These are phyloP conservation scores for Trichopria drosophilae DNA, from an alignment of 2,888 invertebrate species.

Conservation along the genomic window DNA sequence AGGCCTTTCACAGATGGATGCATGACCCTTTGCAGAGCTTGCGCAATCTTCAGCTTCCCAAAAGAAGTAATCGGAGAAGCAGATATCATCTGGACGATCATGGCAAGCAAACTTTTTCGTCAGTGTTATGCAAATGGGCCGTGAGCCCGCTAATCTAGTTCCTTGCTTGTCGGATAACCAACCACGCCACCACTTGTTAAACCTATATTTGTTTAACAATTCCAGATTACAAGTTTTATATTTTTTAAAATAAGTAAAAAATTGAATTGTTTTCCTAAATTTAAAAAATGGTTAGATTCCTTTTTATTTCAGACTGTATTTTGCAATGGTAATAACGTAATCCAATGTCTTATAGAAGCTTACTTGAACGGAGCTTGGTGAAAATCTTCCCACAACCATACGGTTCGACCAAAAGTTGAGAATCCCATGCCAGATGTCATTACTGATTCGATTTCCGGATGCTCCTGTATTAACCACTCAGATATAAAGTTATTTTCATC, in stretches of 20 bases:
- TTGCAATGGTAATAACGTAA: no score
- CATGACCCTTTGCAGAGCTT: constrained; percentile 52
- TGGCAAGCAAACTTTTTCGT: constrained; percentile 56
- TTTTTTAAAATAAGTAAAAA: constrained; percentile 8
- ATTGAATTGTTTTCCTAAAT: constrained; percentile 7
- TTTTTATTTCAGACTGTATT: not conserved
- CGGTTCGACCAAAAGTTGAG: constrained; percentile 48
- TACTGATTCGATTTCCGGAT: constrained; percentile 53
- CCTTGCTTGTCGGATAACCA: constrained; percentile 45
- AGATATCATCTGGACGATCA: constrained; percentile 46
- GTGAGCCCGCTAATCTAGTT: constrained; percentile 40
- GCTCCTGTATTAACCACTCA: constrained; percentile 57
- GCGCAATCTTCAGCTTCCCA: constrained; percentile 61
- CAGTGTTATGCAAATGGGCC: constrained; percentile 56
- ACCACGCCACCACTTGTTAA: constrained; percentile 61
- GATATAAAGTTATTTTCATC: constrained; percentile 64
- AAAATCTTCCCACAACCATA: constrained; percentile 61
- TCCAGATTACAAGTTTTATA: no score
- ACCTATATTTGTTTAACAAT: no score
- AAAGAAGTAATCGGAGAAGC: constrained; percentile 59
- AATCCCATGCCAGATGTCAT: constrained; percentile 61
- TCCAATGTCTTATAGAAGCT: no score
- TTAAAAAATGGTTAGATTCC: not conserved
- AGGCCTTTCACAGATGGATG: constrained; percentile 61
- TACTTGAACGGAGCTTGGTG: constrained; percentile 47